Conservation (phyloP, 2,888 invertebrate species). For the Thecocarcelia acutangulata region DNA sequence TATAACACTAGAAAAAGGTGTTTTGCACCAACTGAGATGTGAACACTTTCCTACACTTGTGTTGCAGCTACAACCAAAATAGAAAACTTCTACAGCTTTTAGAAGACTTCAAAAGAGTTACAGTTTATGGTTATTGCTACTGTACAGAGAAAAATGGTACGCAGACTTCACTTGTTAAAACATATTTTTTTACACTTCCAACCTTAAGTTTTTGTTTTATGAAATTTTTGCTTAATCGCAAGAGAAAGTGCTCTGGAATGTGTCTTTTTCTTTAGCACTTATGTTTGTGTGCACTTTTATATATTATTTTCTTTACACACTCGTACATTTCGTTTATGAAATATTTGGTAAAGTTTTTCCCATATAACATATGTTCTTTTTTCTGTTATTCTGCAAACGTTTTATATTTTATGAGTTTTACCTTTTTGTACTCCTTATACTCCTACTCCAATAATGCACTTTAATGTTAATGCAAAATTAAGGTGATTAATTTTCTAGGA, state of each 20-base stretch:
- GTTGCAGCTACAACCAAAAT: conserved; percentile 20
- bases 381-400: conserved; percentile 13
- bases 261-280: conserved; percentile 30
- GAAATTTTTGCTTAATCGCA: conserved; percentile 36
- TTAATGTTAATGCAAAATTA: conserved; percentile 24
- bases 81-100: conserved; percentile 32
- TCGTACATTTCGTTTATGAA: conserved; percentile 23
- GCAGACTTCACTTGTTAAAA: conserved; percentile 44
- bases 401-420: conserved; percentile 3
- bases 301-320: conserved; percentile 8
- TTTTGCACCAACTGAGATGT: conserved; percentile 38
- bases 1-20: conserved; percentile 45
- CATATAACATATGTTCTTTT: conserved; percentile 59
- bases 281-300: no score
- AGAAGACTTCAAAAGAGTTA: conserved; percentile 13
- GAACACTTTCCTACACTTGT: conserved; percentile 13
- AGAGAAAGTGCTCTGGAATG: conserved; percentile 29
- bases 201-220: conserved; percentile 19
- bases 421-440: not conserved
- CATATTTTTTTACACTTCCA: conserved; percentile 41
- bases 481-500: conserved; percentile 51
- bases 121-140: conserved; percentile 32
- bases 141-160: conserved; percentile 26
- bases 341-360: conserved; percentile 39
- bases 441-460: not conserved